Base-by-base conservation (phyloP, 2,113 vertebrate genomes). In the Plecotus auritus region DNA sequence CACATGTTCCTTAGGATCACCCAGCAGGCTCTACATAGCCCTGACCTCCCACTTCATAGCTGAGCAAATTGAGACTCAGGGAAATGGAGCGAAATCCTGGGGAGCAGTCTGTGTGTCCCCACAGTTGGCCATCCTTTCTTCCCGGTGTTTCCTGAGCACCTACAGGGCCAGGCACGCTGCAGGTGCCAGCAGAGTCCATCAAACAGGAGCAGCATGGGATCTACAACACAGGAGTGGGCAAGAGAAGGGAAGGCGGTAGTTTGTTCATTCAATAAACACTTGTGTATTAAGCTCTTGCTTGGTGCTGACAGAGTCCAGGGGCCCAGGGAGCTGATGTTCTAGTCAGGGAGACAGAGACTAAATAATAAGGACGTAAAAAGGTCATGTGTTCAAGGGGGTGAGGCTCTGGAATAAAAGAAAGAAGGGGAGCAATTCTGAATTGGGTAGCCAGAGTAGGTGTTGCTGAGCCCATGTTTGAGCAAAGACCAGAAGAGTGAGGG, bases 11-110 rank as follows among this genome's bases (percentile, higher is more conserved):
- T 35, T 28, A 23, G 78, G 70, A 84, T 23, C 51, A 37, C 7
- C 0, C 18, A 0, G 16, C 0, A 3, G 56, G 22, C 80, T 30
- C 26, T 3, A 1, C 0, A 1, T 5, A 2, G 3, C 4, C 9
- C 45, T 4, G 11, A 78, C n/a, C 12, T 2, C 64, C 56, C 8
- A 3, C 20, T 22, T 40, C 30, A 26, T 23, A 67, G 32, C 26
- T 9, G 85, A 54, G 78, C 51, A 51, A 40, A 45, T 2, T 0
- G 3, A 54, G 64, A 13, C 66, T 35, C 28, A 0, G 4, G 37
- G 47, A 26, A n/a, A 1, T 0, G 17, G 32, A 16, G 67, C 5
- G 0, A 1, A 40, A 1, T 0, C 88, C 18, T 0, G 7, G 4
- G 67, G 28, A 37, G 23, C 66, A 18, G 5, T n/a, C 28, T 23